phyloP scores from a whole-genome alignment of 2,888 invertebrate genomes.

The Dysmachus trigonus region DNA sequence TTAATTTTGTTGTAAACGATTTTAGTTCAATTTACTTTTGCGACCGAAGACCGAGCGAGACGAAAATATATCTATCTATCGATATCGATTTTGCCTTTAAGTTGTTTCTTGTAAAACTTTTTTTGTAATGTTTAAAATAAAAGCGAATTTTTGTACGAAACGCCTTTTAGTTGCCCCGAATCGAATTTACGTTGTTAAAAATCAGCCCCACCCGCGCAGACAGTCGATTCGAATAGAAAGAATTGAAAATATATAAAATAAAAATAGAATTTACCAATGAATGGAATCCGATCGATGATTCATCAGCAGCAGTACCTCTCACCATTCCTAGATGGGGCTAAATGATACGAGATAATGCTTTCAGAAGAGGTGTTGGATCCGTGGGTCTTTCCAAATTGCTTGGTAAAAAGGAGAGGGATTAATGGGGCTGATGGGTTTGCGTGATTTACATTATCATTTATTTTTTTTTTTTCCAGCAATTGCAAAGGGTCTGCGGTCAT shows the following conservation, averaged over 20 bases:
- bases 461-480: neutral
- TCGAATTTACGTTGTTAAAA: neutral
- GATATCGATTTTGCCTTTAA: neutral
- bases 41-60: slow-evolving; percentile 5
- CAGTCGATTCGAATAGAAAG: neutral
- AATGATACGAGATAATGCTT: neutral
- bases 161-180: neutral
- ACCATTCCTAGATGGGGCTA: neutral
- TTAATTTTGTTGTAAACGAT: slow-evolving; percentile 12
- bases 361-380: neutral
- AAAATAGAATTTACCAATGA: neutral
- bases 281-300: neutral
- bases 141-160: slow-evolving; percentile 16
- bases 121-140: slow-evolving; percentile 33
- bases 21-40: neutral
- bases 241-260: neutral
- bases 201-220: neutral
- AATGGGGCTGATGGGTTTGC: slow-evolving; percentile 6
- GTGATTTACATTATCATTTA: neutral
- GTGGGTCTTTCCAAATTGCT: neutral
- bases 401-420: neutral
- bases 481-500: neutral
- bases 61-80: neutral
- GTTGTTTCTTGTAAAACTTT: slow-evolving; percentile 20
- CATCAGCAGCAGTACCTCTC: neutral